Evolutionary conservation across 2,888 invertebrate genomes (phyloP), one percentile per base, ranked within the genome.

Genomic region (Ichneumoninae sp.): DNA sequence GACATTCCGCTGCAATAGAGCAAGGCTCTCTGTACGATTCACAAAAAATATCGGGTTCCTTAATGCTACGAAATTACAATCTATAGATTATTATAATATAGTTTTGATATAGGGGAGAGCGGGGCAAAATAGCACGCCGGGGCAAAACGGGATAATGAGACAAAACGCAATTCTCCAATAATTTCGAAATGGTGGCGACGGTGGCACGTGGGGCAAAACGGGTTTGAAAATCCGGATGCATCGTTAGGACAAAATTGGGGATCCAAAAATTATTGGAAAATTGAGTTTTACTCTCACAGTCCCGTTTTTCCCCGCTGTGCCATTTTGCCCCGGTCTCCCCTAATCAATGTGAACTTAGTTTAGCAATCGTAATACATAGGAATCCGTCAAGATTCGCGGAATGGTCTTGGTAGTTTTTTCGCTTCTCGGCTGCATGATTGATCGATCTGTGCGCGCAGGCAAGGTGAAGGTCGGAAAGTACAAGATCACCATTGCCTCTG

Each of bases 391-490:
- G 33, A 63, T 63, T 63, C 78, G 36, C 57, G 36, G 70, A 50
- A 70, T 63, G 2, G 16, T 54, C 36, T 16, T 6, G 5, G 13
- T 16, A 26, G 52, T 13, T 68, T 68, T 57, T 36, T 78, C 2
- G 10, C 26, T 10, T 19, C 54, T 40, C 52, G 13, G 6, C 30
- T 57, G 44, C 44, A 78, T 70, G 78, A 78, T 78, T 77, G 54
- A 77, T 77, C 60, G 68, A 60, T 57, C 40, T 4, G 30, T 63
- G 63, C 8, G 52, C 26, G 75, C 66, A 54, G 30, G 68, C 74
- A 74, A 78, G 74, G 69, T 78, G 65, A 82, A 77, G 71, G 76
- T 66, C 65, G 19, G 44, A 54, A 81, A 52, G 81, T 82, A 66
- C 54, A 26, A 33, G 30, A 60, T 44, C 26, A 63, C 47, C 47